These are phyloP conservation scores for Ostrea edulis DNA, from an alignment of 1,140 invertebrate species.

Conservation along the genomic window DNA sequence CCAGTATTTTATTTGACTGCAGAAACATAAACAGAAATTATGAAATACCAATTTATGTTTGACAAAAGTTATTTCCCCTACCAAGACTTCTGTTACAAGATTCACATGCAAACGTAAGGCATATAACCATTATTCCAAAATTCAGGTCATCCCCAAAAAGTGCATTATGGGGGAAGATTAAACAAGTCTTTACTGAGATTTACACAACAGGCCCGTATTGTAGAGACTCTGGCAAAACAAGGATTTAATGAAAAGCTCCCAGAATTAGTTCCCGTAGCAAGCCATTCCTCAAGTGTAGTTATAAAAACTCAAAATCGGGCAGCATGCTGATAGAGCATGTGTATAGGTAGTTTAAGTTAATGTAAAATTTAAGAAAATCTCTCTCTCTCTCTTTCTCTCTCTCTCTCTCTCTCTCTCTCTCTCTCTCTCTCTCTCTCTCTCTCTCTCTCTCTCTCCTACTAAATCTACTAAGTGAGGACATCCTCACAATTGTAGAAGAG, in stretches of 20 bases:
- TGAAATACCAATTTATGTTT: neutral
- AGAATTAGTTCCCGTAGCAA: constrained; percentile 18
- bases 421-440: neutral
- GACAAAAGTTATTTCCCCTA: neutral
- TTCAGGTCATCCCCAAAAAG: neutral
- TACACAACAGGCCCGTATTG: constrained; percentile 28
- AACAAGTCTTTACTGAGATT: neutral
- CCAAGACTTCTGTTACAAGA: neutral
- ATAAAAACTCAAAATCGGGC: neutral
- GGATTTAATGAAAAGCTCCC: constrained; percentile 15
- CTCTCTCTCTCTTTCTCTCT: constrained; percentile 20
- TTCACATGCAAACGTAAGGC: neutral
- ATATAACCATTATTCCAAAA: neutral
- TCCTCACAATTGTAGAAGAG: no score
- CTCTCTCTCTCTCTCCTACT: neutral
- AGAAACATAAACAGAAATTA: no score
- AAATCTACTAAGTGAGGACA: no score
- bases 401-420: neutral
- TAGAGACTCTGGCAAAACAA: neutral
- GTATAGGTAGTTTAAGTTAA: neutral
- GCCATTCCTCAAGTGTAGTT: neutral
- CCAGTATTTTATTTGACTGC: no score
- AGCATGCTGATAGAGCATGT: neutral
- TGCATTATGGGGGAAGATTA: constrained; percentile 15
- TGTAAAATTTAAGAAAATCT: neutral